These are phyloP conservation scores for Parelbella ahira DNA, from an alignment of 2,888 invertebrate genomes.

Conservation along the genomic window DNA sequence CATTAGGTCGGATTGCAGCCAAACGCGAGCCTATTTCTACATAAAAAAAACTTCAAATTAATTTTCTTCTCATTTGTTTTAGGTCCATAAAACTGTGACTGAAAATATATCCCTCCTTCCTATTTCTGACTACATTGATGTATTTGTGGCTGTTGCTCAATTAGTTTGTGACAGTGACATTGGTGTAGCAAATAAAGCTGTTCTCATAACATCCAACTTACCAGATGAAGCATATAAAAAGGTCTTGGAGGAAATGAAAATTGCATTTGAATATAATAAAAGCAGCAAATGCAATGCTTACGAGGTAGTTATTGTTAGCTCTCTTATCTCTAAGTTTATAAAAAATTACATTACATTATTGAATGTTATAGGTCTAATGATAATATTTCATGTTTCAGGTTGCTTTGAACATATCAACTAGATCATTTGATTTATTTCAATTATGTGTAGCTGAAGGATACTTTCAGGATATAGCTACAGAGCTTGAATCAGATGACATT, in stretches of 20 bases:
- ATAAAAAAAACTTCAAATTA: not conserved
- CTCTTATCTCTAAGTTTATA: no score
- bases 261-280: constrained; percentile 78
- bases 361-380: no score
- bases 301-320: constrained; percentile 80
- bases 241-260: constrained; percentile 78
- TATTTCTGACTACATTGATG: constrained; percentile 66
- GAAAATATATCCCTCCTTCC: constrained; percentile 49
- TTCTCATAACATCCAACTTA: constrained; percentile 74
- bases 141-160: constrained; percentile 79
- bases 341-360: no score
- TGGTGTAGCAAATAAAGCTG: constrained; percentile 81
- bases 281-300: constrained; percentile 84
- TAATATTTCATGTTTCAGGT: constrained; percentile 65
- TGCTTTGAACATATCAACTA: constrained; percentile 82
- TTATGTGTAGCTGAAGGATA: constrained; percentile 82
- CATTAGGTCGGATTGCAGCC: no score
- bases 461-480: constrained; percentile 83
- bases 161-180: constrained; percentile 82
- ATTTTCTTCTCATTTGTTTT: constrained; percentile 28
- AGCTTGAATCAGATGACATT: constrained; percentile 86
- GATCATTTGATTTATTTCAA: constrained; percentile 80
- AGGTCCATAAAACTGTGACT: constrained; percentile 59
- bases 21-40: no score
- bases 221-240: constrained; percentile 76